Evolutionary conservation across 1,140 invertebrate species (phyloP).

Genomic region (Drosophila novamexicana): DNA sequence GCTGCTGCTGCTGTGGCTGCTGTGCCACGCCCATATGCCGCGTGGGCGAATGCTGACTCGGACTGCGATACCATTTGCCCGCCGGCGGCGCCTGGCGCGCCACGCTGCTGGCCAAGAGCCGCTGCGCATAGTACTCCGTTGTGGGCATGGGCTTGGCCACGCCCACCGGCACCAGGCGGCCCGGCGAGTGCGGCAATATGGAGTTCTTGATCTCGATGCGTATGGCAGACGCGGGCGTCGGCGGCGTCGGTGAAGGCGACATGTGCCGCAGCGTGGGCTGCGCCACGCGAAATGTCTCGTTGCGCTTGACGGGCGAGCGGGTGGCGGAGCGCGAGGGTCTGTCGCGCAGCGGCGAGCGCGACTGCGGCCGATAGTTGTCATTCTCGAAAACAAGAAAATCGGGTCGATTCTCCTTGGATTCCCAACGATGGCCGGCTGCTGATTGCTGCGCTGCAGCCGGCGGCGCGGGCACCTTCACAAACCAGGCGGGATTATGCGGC

Average conservation of each 20-base stretch:
- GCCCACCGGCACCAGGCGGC: constrained; percentile 76
- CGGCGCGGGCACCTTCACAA: constrained; percentile 73
- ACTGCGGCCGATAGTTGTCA: constrained; percentile 77
- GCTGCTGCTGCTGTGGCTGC: constrained; percentile 12
- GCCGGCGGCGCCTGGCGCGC: constrained; percentile 10
- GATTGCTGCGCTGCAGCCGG: neutral
- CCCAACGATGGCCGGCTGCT: neutral
- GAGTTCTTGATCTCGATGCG: constrained; percentile 83
- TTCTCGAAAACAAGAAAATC: constrained; percentile 81
- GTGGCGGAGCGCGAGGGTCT: constrained; percentile 65
- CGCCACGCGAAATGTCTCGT: constrained; percentile 75
- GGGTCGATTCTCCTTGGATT: constrained; percentile 74
- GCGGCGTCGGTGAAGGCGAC: constrained; percentile 34
- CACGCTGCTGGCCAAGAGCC: constrained; percentile 49
- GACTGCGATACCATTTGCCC: constrained; percentile 47
- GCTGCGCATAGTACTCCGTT: constrained; percentile 66
- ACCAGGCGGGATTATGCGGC: constrained; percentile 81
- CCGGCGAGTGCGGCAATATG: constrained; percentile 72
- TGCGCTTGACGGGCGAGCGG: constrained; percentile 80
- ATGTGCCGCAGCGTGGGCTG: constrained; percentile 50
- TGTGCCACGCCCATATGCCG: constrained; percentile 7
- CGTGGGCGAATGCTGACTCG: constrained; percentile 36
- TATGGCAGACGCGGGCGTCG: constrained; percentile 53
- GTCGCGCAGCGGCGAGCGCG: constrained; percentile 74
- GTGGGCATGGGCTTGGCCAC: constrained; percentile 82